Conservation (phyloP, 2,113 vertebrate genomes). For the Platycercus adscitus region DNA sequence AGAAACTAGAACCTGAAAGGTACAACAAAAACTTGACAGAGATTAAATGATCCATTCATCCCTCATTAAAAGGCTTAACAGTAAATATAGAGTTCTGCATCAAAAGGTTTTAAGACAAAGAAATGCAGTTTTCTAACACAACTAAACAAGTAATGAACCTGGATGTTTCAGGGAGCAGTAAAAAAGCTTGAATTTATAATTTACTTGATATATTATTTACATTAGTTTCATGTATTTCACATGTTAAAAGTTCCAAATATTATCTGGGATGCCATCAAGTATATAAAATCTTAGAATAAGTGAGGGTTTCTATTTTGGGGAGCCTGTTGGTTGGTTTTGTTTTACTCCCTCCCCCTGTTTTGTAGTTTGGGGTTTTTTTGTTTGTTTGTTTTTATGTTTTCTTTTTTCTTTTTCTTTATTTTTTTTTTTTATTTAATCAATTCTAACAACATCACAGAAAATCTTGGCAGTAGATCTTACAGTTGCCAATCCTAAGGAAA, state of each 20-base stretch:
- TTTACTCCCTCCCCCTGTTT: not conserved
- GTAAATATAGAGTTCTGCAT: not conserved
- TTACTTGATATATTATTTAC: not conserved
- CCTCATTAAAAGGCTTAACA: not conserved
- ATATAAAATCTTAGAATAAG: not conserved
- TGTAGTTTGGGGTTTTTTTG: too few species aligned
- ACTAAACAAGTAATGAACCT: not conserved
- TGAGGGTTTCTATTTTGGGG: not conserved
- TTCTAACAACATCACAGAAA: not conserved
- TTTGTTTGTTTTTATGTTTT: too few species aligned
- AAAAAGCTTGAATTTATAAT: not conserved
- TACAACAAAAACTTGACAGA: not conserved
- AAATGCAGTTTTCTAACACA: not conserved
- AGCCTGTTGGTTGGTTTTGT: not conserved
- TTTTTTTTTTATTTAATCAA: not conserved
- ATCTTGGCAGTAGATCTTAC: not conserved
- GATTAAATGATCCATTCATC: not conserved
- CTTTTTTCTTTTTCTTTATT: too few species aligned
- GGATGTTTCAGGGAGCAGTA: not conserved
- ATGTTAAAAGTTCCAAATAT: not conserved
- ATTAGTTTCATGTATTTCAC: not conserved
- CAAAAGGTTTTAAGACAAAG: not conserved
- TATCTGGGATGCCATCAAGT: not conserved
- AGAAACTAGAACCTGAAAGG: not conserved
- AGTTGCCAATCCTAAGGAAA: not conserved